These are phyloP conservation scores for Halichoerus grypus DNA, from an alignment of 2,113 vertebrate genomes.

Conservation along the genomic window DNA sequence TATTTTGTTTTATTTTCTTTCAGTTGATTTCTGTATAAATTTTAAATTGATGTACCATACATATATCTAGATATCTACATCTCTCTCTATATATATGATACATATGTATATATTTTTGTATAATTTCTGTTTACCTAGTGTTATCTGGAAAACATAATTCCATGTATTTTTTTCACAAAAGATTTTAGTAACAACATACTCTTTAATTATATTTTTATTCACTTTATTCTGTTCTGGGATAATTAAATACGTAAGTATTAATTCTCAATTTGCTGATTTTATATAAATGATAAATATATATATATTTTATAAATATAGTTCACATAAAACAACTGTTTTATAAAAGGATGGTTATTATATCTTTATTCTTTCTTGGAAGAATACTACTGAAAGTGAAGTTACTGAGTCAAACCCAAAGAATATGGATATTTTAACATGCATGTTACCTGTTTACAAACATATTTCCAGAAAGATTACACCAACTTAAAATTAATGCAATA, in stretches of 20 bases:
- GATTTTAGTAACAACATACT: background rate
- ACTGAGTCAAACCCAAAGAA: background rate
- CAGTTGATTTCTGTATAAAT: background rate
- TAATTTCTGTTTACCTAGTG: background rate
- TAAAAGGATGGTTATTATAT: background rate
- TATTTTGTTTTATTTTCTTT: conserved; percentile 16
- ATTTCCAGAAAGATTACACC: background rate
- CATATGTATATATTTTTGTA: background rate
- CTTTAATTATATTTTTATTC: background rate
- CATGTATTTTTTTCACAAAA: background rate
- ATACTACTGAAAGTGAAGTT: background rate
- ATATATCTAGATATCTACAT: background rate
- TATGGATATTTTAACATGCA: background rate
- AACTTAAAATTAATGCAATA: background rate
- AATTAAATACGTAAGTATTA: background rate
- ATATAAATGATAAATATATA: background rate
- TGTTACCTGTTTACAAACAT: background rate
- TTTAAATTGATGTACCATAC: background rate
- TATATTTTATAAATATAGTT: background rate
- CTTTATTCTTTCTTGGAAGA: background rate
- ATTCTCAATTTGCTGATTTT: background rate
- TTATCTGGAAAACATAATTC: background rate
- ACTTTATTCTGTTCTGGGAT: background rate
- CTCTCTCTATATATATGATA: background rate
- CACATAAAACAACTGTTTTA: background rate